Conservation (phyloP, 1,140 invertebrate species). For the Papilio polytes region DNA sequence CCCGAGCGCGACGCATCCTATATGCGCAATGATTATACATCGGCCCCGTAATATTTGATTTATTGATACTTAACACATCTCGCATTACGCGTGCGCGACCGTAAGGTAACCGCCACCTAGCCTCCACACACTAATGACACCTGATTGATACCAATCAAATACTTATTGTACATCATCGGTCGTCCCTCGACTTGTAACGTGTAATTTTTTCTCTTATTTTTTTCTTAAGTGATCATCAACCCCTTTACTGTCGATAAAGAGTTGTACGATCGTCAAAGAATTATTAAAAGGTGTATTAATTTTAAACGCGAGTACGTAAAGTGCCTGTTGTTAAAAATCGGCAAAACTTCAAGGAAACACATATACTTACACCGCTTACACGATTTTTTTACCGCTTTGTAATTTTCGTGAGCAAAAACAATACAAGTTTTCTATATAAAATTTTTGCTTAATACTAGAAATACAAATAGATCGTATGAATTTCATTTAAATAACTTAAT, state of each 20-base stretch:
- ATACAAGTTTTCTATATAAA: not conserved
- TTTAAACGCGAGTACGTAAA: not conserved
- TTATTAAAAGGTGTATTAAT: not conserved
- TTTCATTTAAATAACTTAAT: not conserved
- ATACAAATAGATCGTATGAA: not conserved
- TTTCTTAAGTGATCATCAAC: not conserved
- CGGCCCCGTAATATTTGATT: slow-evolving; percentile 33
- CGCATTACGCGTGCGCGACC: not conserved
- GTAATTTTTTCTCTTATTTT: not conserved
- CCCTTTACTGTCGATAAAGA: not conserved
- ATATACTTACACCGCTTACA: too few species aligned
- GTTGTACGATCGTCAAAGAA: not conserved
- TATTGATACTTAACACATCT: slow-evolving; percentile 42
- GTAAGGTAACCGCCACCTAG: not conserved
- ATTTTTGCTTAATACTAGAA: not conserved
- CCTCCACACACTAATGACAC: slow-evolving; percentile 1
- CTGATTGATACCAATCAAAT: slow-evolving; percentile 24
- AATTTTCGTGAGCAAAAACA: not conserved
- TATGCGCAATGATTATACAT: slow-evolving; percentile 37
- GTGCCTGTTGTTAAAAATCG: not conserved
- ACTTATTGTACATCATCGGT: not conserved
- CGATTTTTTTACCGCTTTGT: not conserved
- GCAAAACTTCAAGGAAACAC: not conserved
- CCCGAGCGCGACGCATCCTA: slow-evolving; percentile 23
- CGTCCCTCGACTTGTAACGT: not conserved